These are phyloP conservation scores for Drosophila triauraria DNA, from an alignment of 1,140 invertebrate genomes.

Conservation along the genomic window DNA sequence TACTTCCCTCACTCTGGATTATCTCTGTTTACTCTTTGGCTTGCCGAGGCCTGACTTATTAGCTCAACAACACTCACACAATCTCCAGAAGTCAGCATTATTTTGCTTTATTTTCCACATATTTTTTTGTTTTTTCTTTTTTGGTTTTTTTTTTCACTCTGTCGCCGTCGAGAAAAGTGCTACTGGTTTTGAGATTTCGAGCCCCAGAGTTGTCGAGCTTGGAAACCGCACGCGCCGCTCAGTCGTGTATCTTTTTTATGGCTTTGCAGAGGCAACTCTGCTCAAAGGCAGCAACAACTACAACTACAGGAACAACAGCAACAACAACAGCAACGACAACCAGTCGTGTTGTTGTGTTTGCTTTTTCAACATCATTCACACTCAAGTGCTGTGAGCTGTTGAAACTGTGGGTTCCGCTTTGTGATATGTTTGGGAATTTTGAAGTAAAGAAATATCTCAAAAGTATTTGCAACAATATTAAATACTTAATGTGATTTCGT, in stretches of 20 bases:
- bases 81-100: slow-evolving; percentile 36
- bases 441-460: not conserved
- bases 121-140: slow-evolving; percentile 19
- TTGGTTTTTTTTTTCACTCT: slow-evolving; percentile 43
- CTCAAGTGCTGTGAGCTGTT: slow-evolving; percentile 19
- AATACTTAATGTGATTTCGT: too few species aligned
- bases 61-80: slow-evolving; percentile 58
- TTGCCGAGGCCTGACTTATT: slow-evolving; percentile 62
- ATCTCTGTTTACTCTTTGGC: slow-evolving; percentile 49
- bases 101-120: slow-evolving; percentile 36
- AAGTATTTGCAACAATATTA: not conserved
- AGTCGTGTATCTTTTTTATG: slow-evolving; percentile 60
- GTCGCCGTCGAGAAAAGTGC: slow-evolving; percentile 76
- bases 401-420: not conserved
- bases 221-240: slow-evolving; percentile 51
- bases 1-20: slow-evolving; percentile 20
- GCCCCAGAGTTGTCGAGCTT: slow-evolving; percentile 51
- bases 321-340: slow-evolving; percentile 33
- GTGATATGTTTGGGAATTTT: not conserved
- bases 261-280: slow-evolving; percentile 57
- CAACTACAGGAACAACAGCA: slow-evolving; percentile 17
- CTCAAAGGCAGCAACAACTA: slow-evolving; percentile 26
- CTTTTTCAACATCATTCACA: slow-evolving; percentile 71
- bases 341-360: slow-evolving; percentile 43
- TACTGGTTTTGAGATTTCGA: slow-evolving; percentile 79